phyloP scores from a whole-genome alignment of 2,888 invertebrate genomes.

The Xestia c-nigrum region DNA sequence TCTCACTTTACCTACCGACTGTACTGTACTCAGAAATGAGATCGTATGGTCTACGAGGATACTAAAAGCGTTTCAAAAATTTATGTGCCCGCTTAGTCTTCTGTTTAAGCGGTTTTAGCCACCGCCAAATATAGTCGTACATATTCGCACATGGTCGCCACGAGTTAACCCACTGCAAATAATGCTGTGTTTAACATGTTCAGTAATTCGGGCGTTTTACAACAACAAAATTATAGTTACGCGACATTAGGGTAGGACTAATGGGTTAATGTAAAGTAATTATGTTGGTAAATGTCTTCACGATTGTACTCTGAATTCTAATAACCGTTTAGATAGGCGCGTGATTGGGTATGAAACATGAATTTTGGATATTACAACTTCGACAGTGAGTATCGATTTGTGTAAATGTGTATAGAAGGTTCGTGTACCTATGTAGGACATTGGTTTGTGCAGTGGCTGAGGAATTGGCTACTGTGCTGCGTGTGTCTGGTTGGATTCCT shows the following conservation, averaged over 20 bases:
- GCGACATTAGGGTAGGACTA: slow-evolving; percentile 55
- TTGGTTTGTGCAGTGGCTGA: neutral
- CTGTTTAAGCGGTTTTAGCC: slow-evolving; percentile 39
- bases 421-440: neutral
- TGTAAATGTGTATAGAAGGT: neutral
- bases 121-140: slow-evolving; percentile 32
- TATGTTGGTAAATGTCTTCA: slow-evolving; percentile 55
- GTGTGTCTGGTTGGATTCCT: neutral
- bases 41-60: slow-evolving; percentile 41
- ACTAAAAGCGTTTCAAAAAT: slow-evolving; percentile 50
- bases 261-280: slow-evolving; percentile 51
- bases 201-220: slow-evolving; percentile 49
- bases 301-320: slow-evolving; percentile 35
- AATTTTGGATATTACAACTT: slow-evolving; percentile 14
- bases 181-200: slow-evolving; percentile 33
- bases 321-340: slow-evolving; percentile 46
- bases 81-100: slow-evolving; percentile 30
- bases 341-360: slow-evolving; percentile 38
- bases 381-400: slow-evolving; percentile 13
- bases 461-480: neutral
- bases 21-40: slow-evolving; percentile 36
- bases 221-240: slow-evolving; percentile 49
- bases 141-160: slow-evolving; percentile 21
- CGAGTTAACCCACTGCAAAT: slow-evolving; percentile 25
- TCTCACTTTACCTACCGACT: slow-evolving; percentile 46